Evolutionary conservation across 2,113 vertebrate genomes (phyloP), one percentile per base, ranked within the genome.

Genomic region (Upupa epops): DNA sequence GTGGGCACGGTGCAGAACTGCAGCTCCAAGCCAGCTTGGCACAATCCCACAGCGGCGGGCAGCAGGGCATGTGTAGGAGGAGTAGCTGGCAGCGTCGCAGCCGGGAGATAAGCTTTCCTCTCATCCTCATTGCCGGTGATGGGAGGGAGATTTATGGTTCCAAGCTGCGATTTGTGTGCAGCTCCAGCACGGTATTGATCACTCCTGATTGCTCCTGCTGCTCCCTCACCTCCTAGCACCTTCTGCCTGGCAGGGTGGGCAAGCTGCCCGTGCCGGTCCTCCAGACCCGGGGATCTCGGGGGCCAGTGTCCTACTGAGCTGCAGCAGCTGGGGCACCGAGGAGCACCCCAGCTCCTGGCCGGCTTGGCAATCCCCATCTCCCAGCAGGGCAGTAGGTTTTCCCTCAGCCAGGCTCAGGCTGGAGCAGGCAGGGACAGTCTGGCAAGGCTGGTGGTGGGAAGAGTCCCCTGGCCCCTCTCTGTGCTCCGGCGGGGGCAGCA

Each of bases 91-190:
- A 77, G 88, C 12, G 2, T 48, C 52, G 19, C 77, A 72, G 93
- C 80, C 19, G 0, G 77, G 77, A 96, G 96, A 95, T 94, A 90
- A 96, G 93, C 93, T 95, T 73, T 73, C 65, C 13, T 52, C 86
- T 95, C 92, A 86, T 86, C 94, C 92, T 81, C 90, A 89, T 86
- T 17, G 31, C 37, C 2, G 78, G 73, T 93, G 92, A 95, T 60
- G 51, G 90, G 46, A 90, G 59, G 31, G 88, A 95, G 96, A 96
- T 96, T 95, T 96, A 96, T 93, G 92, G 88, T 84, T 93, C 73
- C 8, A 2, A 82, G 88, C 86, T 79, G 93, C 77, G 66, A 95
- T 95, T 94, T 95, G 93, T 86, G 91, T 31, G 2, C 17, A 3
- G 88, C 74, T 94, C 83, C 76, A 86, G 61, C 88, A 61, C 17